Evolutionary conservation across 2,113 vertebrate genomes (phyloP).

Genomic region (Carollia perspicillata): DNA sequence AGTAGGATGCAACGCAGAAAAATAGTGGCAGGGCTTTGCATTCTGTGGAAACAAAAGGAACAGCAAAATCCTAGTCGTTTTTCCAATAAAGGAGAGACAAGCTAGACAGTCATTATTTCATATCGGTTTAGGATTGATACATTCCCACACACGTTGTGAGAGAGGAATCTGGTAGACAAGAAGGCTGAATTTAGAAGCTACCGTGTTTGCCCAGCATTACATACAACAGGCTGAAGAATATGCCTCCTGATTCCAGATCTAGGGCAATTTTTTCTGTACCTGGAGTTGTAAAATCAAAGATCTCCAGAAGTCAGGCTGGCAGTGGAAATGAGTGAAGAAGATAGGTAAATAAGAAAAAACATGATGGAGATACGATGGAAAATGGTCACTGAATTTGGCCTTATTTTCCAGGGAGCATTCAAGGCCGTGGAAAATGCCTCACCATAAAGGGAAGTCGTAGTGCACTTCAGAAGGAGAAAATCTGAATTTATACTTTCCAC

Average conservation of each 20-base stretch:
- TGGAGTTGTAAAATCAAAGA: neutral
- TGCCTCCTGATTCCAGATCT: neutral
- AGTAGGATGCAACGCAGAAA: neutral
- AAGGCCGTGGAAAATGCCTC: neutral
- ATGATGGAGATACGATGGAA: neutral
- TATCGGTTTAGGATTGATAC: neutral
- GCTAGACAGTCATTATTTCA: neutral
- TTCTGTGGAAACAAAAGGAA: neutral
- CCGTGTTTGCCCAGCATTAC: neutral
- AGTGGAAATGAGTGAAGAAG: neutral
- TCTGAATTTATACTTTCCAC: neutral
- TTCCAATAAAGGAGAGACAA: neutral
- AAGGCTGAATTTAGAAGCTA: neutral
- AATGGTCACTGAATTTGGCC: neutral
- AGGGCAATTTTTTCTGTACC: neutral
- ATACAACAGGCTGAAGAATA: neutral
- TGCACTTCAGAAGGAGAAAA: neutral
- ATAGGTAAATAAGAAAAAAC: neutral
- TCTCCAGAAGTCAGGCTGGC: neutral
- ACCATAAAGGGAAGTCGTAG: neutral
- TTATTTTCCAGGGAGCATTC: neutral
- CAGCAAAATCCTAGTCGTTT: neutral
- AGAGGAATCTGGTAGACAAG: neutral
- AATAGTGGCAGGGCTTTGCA: neutral
- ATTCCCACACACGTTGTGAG: neutral